These are phyloP conservation scores for Coremacera marginata DNA, from an alignment of 2,888 invertebrate species.

Conservation along the genomic window DNA sequence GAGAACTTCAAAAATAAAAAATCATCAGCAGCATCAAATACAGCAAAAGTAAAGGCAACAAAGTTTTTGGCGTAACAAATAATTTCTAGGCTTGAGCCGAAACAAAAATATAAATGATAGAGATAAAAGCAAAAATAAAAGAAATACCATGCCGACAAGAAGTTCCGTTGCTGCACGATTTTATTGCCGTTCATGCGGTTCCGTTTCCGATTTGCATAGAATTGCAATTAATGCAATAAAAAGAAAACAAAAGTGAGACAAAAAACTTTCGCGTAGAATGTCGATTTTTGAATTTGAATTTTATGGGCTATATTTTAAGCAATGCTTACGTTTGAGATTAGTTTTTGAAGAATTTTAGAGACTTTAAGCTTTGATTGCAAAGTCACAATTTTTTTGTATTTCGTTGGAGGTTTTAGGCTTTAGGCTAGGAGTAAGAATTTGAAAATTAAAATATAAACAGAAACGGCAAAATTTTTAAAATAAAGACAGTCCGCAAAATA, in stretches of 20 bases:
- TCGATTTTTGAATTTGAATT: too few relatives aligned
- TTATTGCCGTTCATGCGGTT: conserved; percentile 37
- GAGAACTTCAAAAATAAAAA: conserved; percentile 11
- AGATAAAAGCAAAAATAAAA: neutral
- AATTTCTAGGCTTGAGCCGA: conserved; percentile 16
- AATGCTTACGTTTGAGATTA: too few relatives aligned
- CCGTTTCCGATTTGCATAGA: conserved; percentile 50
- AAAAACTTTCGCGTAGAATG: too few relatives aligned
- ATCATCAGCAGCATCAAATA: neutral
- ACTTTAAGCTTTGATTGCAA: too few relatives aligned
- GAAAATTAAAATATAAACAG: too few relatives aligned
- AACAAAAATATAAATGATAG: conserved; percentile 12
- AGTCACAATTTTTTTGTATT: too few relatives aligned
- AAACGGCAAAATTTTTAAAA: too few relatives aligned
- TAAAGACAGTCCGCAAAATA: too few relatives aligned
- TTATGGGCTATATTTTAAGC: too few relatives aligned
- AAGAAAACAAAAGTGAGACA: neutral
- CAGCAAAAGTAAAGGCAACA: conserved; percentile 6
- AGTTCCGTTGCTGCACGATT: conserved; percentile 33
- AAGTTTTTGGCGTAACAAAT: conserved; percentile 31
- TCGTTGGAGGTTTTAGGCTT: too few relatives aligned
- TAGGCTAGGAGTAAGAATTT: too few relatives aligned
- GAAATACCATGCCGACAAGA: conserved; percentile 15
- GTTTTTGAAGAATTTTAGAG: too few relatives aligned
- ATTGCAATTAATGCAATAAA: conserved; percentile 51